Evolutionary conservation across 2,888 invertebrate species (phyloP).

Genomic region (Lasiommata megera): DNA sequence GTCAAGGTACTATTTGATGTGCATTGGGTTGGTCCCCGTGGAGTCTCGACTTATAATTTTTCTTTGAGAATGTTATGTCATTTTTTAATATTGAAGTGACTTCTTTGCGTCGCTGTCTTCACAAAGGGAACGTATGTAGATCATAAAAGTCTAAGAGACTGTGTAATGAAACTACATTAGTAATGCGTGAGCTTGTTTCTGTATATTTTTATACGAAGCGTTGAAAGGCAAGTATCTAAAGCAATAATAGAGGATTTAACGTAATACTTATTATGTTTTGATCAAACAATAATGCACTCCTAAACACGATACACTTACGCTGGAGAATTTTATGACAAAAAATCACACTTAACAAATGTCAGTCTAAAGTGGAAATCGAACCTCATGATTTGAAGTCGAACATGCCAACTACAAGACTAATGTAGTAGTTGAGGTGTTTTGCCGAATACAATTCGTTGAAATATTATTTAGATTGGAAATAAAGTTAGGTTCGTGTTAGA

Average conservation of each 20-base stretch:
- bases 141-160: constrained; percentile 50
- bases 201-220: neutral
- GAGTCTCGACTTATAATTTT: constrained; percentile 75
- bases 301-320: no score
- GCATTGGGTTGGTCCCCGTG: constrained; percentile 67
- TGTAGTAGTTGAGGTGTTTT: neutral
- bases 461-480: no score
- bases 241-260: neutral
- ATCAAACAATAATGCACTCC: no score
- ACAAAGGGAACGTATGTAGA: constrained; percentile 65
- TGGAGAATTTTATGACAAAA: no score
- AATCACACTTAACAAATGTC: no score
- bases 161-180: constrained; percentile 44
- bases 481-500: no score
- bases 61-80: constrained; percentile 77
- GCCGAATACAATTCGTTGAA: no score
- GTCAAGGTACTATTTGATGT: constrained; percentile 74
- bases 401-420: neutral
- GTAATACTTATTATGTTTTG: no score
- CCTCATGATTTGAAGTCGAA: neutral
- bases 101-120: constrained; percentile 62
- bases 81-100: constrained; percentile 74
- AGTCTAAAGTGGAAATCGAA: neutral
- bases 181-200: constrained; percentile 16
- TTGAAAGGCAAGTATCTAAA: neutral